Base-by-base conservation (phyloP, 2,888 invertebrate genomes). In the Leucoptera coffeella region DNA sequence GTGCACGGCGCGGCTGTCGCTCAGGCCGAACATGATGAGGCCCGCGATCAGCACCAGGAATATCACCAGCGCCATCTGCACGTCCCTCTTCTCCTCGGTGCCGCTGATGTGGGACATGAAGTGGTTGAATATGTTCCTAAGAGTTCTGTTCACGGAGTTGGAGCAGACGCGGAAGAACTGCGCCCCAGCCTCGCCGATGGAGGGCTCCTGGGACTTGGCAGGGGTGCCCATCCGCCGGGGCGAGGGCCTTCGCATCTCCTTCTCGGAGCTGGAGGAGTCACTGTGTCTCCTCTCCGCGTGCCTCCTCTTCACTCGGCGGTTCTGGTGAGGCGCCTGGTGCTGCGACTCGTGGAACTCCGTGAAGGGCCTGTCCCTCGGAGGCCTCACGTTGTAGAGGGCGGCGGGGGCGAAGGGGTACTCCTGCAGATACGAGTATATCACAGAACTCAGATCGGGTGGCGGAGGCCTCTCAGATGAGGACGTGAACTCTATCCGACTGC, bases 41-140 rank as follows among this genome's bases (percentile, higher is more conserved):
- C 83, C 85, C 26, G 85, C 84, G 19, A 90, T 77, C 34, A 90
- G 64, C 26, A 90, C 75, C 31, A 91, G 72, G 34, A 90, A 76
- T 43, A 89, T 82, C 29, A 88, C 81, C 40, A 88, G 67, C 4
- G 85, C 80, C 43, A 86, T 79, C 43, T 85, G 83, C 32, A 83
- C 69, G 43, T 85, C 82, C 32, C 81, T 79, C 39, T 85, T 78
- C 41, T 80, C 77, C 37, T 85, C 77, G 5, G 77, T 73, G 25
- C 75, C 74, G 34, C 74, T 73, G 23, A 80, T 58, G 34, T 78
- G 77, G 20, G 77, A 73, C 35, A 77, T 75, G 33, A 82, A 67
- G 34, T 78, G 71, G 30, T 75, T 69, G 25, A 85, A 78, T 42
- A 88, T 76, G 45, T 80, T 80, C 47, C 80, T 77, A 33, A 85